Evolutionary conservation across 2,113 vertebrate species (phyloP).

Genomic region (Clarias gariepinus): DNA sequence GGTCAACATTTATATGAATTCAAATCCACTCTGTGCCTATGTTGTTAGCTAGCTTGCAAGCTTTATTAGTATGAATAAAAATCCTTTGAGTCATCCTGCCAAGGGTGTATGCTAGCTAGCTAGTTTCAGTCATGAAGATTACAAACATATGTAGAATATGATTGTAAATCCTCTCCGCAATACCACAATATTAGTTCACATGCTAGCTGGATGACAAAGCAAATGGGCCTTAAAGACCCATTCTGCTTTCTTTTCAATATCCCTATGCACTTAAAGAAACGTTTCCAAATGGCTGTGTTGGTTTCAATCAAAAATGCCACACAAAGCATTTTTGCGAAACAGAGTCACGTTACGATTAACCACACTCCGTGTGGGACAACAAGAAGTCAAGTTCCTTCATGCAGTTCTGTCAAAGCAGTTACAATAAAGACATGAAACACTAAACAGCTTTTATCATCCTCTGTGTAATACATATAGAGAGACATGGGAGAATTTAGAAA

Average conservation of each 20-base stretch:
- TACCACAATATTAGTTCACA: neutral
- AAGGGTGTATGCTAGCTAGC: neutral
- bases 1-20: neutral
- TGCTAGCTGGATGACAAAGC: neutral
- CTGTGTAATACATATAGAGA: neutral
- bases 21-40: neutral
- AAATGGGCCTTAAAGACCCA: neutral
- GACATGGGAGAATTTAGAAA: neutral
- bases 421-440: neutral
- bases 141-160: too few species aligned
- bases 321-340: neutral
- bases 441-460: neutral
- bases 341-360: neutral
- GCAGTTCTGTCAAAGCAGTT: slow-evolving; percentile 8
- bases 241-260: neutral
- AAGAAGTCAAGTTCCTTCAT: slow-evolving; percentile 4
- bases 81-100: neutral
- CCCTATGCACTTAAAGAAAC: neutral
- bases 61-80: neutral
- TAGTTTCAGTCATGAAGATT: neutral
- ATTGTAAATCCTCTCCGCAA: neutral
- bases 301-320: neutral
- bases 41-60: neutral
- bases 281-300: neutral
- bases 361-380: neutral